phyloP scores from a whole-genome alignment of 2,888 invertebrate species.

The Amphipyra berbera region DNA sequence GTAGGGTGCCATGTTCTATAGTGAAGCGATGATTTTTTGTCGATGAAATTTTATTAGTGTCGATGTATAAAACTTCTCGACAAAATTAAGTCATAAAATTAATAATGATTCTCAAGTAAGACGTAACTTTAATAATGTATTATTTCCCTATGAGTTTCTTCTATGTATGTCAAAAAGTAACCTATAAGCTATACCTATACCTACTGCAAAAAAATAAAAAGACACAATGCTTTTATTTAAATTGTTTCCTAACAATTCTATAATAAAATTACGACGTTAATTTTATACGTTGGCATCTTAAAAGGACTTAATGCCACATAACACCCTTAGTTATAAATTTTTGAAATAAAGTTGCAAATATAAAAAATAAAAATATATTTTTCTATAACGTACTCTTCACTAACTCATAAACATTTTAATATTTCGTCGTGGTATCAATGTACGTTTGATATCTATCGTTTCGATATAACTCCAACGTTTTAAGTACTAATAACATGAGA shows the following conservation, averaged over 20 bases:
- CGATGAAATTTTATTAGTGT: conserved; percentile 53
- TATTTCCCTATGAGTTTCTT: too few relatives aligned
- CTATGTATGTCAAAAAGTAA: too few relatives aligned
- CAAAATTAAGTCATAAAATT: conserved; percentile 47
- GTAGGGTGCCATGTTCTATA: conserved; percentile 68
- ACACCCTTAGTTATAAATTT: too few relatives aligned
- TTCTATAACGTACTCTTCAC: conserved; percentile 56
- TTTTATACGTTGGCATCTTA: too few relatives aligned
- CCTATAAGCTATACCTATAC: too few relatives aligned
- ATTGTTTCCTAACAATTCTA: too few relatives aligned
- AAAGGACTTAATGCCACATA: too few relatives aligned
- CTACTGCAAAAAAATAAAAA: too few relatives aligned
- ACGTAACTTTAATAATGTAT: background rate
- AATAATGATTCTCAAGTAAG: conserved; percentile 31
- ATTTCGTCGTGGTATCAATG: conserved; percentile 75
- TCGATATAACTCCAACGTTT: conserved; percentile 79
- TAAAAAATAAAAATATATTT: conserved; percentile 2
- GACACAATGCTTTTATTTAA: too few relatives aligned
- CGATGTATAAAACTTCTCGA: conserved; percentile 37
- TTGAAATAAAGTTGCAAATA: background rate
- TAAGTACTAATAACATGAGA: conserved; percentile 79
- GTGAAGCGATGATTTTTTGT: conserved; percentile 65
- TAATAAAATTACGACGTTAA: too few relatives aligned
- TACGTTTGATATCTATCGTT: conserved; percentile 81
- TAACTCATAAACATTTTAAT: conserved; percentile 71